Base-by-base conservation (phyloP, 1,140 invertebrate species). In the Hyphantria cunea region DNA sequence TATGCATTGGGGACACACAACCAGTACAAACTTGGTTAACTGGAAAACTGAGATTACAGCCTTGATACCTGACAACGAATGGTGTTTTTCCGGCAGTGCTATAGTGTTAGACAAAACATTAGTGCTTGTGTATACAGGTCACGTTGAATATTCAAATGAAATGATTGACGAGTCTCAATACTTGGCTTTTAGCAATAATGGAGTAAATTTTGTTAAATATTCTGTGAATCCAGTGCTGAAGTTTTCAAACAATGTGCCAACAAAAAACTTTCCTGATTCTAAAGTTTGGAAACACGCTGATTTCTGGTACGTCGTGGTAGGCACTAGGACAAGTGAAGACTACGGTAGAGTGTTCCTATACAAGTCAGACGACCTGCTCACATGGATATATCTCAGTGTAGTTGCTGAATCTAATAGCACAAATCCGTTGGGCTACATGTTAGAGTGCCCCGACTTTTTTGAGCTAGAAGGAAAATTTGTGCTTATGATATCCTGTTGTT, bases 401-500 rank as follows among this genome's bases (percentile, higher is more conserved):
- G 25, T 91, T 4, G 88, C 60, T 14, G 78, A 87, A 60, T 82
- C 88, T 0, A 52, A 70, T 9, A 81, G 80, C 11, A 41, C 33
- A 34, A 34, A 5, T 11, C 71, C 80, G 5, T 53, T 85, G 64
- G 87, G 85, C 6, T 89, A 87, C 41, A 89, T 89, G 85, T 89
- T 84, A 82, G 88, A 90, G 59, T 90, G 88, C 60, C 88, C 88
- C 0, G 86, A 90, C 49, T 87, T 90, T 48, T 91, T 91, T 17
- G 82, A 89, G 33, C 47, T 90, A 10, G 73, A 82, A 47, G 84
- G 86, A 10, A 90, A 85, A 48, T 81, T 75, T 49, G 66, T 91
- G 25, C 54, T 91, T 0, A 65, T 91, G 6, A 81, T 90, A 74
- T n/a, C n/a, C n/a, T n/a, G n/a, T n/a, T n/a, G n/a, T n/a, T n/a